Base-by-base conservation (phyloP, 2,113 vertebrate genomes). In the Sitta europaea region DNA sequence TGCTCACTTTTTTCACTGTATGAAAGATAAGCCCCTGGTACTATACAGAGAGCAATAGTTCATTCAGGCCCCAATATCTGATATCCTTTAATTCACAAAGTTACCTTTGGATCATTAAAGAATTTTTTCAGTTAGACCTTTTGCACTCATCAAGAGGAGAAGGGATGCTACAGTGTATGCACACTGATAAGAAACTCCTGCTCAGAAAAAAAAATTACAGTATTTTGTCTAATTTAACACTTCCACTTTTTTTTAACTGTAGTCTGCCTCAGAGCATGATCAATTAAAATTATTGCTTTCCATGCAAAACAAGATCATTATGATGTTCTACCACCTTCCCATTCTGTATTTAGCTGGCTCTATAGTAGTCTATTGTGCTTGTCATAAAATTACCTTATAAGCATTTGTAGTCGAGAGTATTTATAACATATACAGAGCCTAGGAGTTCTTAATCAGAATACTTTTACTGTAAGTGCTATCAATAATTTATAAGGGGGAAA, bases 111-210 rank as follows among this genome's bases (percentile, higher is more conserved):
- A 96, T 97, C 96, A 96, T 94, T 97, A 96, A 94, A 95, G 91
- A 91, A 95, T 97, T 96, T 97, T 96, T 97, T 96, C 93, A 93
- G 91, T 92, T 81, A 93, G 89, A 94, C 94, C 89, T 97, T 97
- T 97, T 92, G 94, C 85, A 67, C 90, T 51, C 88, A 96, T 97
- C 95, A 84, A 91, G 93, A 95, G 66, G 55, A 94, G 81, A 95
- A 96, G 43, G 72, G 43, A 86, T 89, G 71, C 53, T 92, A 68
- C 76, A 92, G 74, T 91, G 57, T 70, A 86, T 96, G 91, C 58
- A 85, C 14, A 18, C 85, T 92, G 94, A 96, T 96, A 97, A 95
- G 83, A 73, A 91, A 95, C 36, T 81, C 65, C 53, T 67, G 40
- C 45, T 90, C 36, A 71, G 77, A 83, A 96, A 92, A 96, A 93